A percentile compares a stretch with the other conserved stretches of the same genome.
These are phyloP conservation scores for Pangasius mekongensis DNA, from an alignment of 2,797 vertebrate species.

Conservation along the genomic window DNA sequence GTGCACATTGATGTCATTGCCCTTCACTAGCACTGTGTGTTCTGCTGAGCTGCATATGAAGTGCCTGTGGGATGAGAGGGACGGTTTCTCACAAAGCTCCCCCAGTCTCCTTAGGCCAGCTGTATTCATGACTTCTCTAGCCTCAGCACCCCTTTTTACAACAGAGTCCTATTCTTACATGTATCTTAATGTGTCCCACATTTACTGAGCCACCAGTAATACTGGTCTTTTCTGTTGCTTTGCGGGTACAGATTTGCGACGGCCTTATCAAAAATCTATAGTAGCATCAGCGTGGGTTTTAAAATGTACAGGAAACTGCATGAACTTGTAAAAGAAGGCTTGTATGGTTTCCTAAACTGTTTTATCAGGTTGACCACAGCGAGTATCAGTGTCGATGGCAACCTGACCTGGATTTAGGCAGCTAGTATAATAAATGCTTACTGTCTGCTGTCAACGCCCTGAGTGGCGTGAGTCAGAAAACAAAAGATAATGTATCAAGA, in stretches of 20 bases:
- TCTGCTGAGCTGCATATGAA: constrained; percentile 48
- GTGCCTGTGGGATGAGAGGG: constrained; percentile 34
- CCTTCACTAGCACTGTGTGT: neutral
- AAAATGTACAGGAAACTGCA: constrained; percentile 6
- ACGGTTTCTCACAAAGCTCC: constrained; percentile 50
- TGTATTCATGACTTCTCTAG: constrained; percentile 53
- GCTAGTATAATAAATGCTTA: constrained; percentile 25
- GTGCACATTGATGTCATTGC: neutral
- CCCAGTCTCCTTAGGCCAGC: constrained; percentile 63
- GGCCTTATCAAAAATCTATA: neutral
- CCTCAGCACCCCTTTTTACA: constrained; percentile 51
- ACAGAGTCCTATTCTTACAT: constrained; percentile 63
- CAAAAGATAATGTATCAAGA: constrained; percentile 64
- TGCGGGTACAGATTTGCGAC: neutral
- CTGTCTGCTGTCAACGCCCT: constrained; percentile 36
- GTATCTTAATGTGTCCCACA: constrained; percentile 39
- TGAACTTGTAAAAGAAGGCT: neutral
- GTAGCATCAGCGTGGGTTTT: neutral
- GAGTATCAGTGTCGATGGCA: neutral
- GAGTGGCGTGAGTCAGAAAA: constrained; percentile 59
- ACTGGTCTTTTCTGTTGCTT: constrained; percentile 14
- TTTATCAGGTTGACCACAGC: neutral
- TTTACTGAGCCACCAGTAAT: constrained; percentile 36
- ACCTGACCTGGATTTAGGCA: constrained; percentile 40
- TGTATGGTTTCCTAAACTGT: neutral